Evolutionary conservation across 2,797 vertebrate genomes (phyloP).

Genomic region (Morelia viridis): DNA sequence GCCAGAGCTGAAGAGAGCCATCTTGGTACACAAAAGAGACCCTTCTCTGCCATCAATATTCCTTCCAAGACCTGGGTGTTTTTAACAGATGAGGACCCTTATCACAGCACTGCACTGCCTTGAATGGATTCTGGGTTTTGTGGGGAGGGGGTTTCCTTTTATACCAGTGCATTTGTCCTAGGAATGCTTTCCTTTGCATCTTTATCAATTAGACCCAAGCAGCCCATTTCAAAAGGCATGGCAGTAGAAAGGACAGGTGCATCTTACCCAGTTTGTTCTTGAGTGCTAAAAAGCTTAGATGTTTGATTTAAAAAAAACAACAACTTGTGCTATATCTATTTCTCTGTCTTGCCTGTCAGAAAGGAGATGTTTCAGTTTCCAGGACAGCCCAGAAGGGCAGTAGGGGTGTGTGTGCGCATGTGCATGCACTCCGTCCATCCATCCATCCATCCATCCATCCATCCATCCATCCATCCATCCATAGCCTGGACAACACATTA

Average conservation of each 20-base stretch:
- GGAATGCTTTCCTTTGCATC: constrained; percentile 40
- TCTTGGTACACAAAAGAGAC: constrained; percentile 78
- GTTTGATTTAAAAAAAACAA: constrained; percentile 11
- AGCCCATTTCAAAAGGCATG: constrained; percentile 43
- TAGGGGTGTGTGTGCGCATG: constrained; percentile 21
- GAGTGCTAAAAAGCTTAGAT: constrained; percentile 55
- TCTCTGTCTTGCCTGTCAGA: neutral
- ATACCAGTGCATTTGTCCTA: constrained; percentile 44
- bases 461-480: fast-evolving
- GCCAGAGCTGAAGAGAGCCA: constrained; percentile 76
- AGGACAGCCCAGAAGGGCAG: constrained; percentile 44
- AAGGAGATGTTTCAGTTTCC: constrained; percentile 29
- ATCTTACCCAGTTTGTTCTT: constrained; percentile 34
- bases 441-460: neutral
- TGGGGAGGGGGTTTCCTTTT: constrained; percentile 4
- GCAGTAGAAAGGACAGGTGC: constrained; percentile 29
- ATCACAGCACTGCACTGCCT: constrained; percentile 66
- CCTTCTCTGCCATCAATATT: constrained; percentile 81
- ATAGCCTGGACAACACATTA: constrained; percentile 37
- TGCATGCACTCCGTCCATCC: neutral
- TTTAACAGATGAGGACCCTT: constrained; percentile 65
- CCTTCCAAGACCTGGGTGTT: constrained; percentile 77
- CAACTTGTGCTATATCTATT: constrained; percentile 43
- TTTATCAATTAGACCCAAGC: constrained; percentile 46
- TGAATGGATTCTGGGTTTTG: constrained; percentile 71